phyloP scores from a whole-genome alignment of 1,140 invertebrate species.

The Gerris buenoi region DNA sequence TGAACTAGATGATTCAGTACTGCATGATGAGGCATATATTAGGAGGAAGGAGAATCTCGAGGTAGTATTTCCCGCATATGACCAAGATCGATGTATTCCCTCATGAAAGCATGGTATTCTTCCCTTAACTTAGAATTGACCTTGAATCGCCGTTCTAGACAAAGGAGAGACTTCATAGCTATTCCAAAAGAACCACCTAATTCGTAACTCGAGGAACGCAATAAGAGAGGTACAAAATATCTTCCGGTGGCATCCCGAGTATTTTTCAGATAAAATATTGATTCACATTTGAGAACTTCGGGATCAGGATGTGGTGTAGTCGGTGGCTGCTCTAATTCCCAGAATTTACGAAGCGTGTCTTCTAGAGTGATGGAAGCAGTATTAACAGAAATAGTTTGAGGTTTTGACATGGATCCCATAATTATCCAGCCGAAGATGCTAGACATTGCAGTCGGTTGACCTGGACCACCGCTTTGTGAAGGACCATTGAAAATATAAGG shows the following conservation, averaged over 20 bases:
- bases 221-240: not conserved
- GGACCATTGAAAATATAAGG: not conserved
- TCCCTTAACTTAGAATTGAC: not conserved
- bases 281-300: not conserved
- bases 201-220: not conserved
- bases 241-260: not conserved
- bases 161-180: not conserved
- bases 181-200: not conserved
- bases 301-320: not conserved
- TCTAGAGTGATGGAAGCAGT: not conserved
- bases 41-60: not conserved
- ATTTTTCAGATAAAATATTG: not conserved
- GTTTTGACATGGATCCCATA: not conserved
- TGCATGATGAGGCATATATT: slow-evolving; percentile 23
- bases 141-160: not conserved
- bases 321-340: not conserved
- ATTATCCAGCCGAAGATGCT: not conserved
- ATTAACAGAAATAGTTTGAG: not conserved
- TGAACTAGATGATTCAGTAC: slow-evolving; percentile 19
- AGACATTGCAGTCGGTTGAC: not conserved
- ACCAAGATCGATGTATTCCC: not conserved
- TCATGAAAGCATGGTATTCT: slow-evolving; percentile 5
- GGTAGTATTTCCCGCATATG: not conserved
- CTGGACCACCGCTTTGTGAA: not conserved
- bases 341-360: not conserved